Conservation (phyloP, 2,888 invertebrate genomes). For the Platynereis dumerilii region DNA sequence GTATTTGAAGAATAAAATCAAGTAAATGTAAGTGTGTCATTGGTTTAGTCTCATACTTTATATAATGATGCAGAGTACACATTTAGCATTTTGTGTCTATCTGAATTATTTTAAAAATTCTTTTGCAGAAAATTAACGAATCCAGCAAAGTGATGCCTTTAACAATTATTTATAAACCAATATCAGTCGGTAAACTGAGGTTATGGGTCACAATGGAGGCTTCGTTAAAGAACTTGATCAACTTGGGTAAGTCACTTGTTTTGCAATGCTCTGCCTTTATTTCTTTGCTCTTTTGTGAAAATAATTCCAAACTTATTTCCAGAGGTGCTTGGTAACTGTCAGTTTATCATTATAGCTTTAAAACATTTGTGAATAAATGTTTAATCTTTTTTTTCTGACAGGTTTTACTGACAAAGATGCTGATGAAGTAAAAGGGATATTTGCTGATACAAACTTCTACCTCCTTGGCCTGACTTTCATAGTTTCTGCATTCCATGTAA, state of each 20-base stretch:
- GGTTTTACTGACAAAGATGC: constrained; percentile 91
- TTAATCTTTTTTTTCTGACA: constrained; percentile 35
- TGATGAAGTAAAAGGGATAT: constrained; percentile 95
- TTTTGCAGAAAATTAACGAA: constrained; percentile 51
- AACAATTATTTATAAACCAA: constrained; percentile 76
- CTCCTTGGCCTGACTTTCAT: constrained; percentile 87
- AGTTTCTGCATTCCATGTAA: constrained; percentile 91
- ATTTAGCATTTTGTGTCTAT: not conserved
- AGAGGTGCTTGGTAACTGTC: too few species aligned
- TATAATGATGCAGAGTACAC: too few species aligned
- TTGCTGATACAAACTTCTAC: constrained; percentile 93
- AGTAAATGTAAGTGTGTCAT: too few species aligned
- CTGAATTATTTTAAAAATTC: not conserved
- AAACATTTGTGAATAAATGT: too few species aligned
- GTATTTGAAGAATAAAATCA: too few species aligned
- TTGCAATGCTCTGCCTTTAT: too few species aligned
- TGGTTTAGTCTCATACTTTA: too few species aligned
- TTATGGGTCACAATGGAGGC: constrained; percentile 60
- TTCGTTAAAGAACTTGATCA: constrained; percentile 57
- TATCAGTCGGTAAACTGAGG: constrained; percentile 75
- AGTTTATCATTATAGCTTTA: too few species aligned
- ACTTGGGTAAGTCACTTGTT: constrained; percentile 68
- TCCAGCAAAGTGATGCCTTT: constrained; percentile 69
- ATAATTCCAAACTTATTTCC: too few species aligned
- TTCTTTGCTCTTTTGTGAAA: too few species aligned